phyloP scores from a whole-genome alignment of 2,888 invertebrate species.

The Lysandra coridon region DNA sequence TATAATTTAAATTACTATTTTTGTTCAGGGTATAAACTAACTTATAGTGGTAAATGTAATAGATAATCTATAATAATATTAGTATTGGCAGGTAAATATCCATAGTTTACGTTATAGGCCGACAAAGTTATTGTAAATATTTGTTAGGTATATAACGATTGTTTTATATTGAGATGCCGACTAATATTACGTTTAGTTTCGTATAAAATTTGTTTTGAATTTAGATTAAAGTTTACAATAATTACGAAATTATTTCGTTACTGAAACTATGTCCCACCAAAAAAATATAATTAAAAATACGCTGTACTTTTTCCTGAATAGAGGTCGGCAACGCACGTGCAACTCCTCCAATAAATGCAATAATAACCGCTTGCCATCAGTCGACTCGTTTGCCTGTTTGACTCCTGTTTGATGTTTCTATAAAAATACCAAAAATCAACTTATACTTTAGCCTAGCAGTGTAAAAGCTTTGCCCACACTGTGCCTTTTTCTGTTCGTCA shows the following conservation, averaged over 20 bases:
- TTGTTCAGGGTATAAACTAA: no score
- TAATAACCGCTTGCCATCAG: no score
- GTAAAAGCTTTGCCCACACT: neutral
- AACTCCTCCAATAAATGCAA: no score
- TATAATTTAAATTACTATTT: no score
- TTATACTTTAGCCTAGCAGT: neutral
- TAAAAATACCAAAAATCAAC: neutral
- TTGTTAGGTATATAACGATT: neutral
- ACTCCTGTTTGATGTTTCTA: no score
- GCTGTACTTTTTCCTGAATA: no score
- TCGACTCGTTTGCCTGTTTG: no score
- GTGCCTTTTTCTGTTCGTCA: no score
- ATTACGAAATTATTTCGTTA: neutral
- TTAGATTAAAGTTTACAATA: neutral
- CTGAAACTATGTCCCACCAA: no score
- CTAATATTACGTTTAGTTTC: neutral
- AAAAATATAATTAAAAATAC: no score
- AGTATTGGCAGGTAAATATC: neutral
- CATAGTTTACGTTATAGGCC: neutral
- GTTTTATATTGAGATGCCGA: neutral
- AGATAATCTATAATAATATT: constrained; percentile 11
- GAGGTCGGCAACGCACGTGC: no score
- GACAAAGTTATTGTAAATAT: constrained; percentile 8
- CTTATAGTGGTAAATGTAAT: neutral
- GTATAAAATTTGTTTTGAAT: neutral